Base-by-base conservation (phyloP, 2,888 invertebrate species). In the Stenodera caucasica region DNA sequence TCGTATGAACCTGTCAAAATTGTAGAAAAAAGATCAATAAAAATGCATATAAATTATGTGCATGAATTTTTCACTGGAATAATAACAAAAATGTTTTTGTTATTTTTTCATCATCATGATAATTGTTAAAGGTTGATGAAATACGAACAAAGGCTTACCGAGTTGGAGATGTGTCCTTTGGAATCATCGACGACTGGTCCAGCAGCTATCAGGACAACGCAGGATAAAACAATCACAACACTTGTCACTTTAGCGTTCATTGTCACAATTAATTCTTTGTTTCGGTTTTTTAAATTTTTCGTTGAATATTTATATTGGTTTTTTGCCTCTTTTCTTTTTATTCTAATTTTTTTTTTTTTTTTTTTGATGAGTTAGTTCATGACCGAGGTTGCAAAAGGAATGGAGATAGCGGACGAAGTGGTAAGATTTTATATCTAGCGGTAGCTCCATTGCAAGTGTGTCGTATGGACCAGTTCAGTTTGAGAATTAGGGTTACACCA, bases 341-440 rank as follows among this genome's bases (percentile, higher is more conserved):
- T 18, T 14, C n/a, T 1, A 9, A 9, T 45, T 11, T 12, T 18
- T 3, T 37, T 37, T 18, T 45, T 45, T 21, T 15, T 45, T 49
- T 49, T 51, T 55, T 58, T 65, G 15, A 53, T 49, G 58, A 65
- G 59, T 71, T 72, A 68, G 70, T 72, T 72, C 78, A 78, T 78
- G 76, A 71, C 78, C 78, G 75, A 75, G 72, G 78, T 77, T 78
- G 75, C 76, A 75, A 76, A 76, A 72, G 74, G 77, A 79, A 79
- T 79, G 79, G 75, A 74, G 75, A 74, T 67, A 37, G 55, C 66
- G 63, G 70, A 68, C 72, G 72, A 72, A 72, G 75, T 73, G 73
- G 77, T 73, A 78, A 75, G 74, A 76, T 77, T 80, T 79, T 80
- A 80, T 80, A 80, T 77, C 75, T 75, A 64, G 69, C 72, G 70